A percentile compares a stretch with the other conserved stretches of the same genome.
Conservation (phyloP, 2,888 invertebrate species). For the Drosophila greeni region DNA sequence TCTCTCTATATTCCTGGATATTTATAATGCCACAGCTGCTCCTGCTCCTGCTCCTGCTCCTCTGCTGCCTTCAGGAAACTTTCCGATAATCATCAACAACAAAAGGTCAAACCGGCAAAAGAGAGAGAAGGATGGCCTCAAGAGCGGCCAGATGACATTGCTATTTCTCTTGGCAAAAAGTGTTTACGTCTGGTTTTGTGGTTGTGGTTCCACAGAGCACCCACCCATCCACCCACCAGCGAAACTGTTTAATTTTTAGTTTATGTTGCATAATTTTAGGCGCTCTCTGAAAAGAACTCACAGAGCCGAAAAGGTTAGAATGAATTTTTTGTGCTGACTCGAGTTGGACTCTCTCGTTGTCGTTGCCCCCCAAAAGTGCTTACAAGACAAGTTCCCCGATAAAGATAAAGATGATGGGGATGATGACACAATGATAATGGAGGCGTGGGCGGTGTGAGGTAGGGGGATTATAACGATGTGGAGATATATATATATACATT, state of each 20-base stretch:
- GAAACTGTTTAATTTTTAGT: slow-evolving; percentile 66
- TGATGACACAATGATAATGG: slow-evolving; percentile 43
- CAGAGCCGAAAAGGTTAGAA: slow-evolving; percentile 13
- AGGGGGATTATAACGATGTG: slow-evolving; percentile 11
- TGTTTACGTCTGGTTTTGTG: slow-evolving; percentile 64
- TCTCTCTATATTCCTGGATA: slow-evolving; percentile 26
- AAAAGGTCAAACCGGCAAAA: slow-evolving; percentile 29
- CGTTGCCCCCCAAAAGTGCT: slow-evolving; percentile 47
- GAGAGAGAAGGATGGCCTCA: slow-evolving; percentile 5
- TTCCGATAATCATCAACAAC: slow-evolving; percentile 51
- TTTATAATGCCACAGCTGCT: slow-evolving; percentile 20
- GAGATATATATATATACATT: slow-evolving; percentile 2
- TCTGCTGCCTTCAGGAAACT: slow-evolving; percentile 33
- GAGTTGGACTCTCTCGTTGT: slow-evolving; percentile 14
- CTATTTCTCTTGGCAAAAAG: slow-evolving; percentile 43
- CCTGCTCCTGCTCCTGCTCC: slow-evolving; percentile 25
- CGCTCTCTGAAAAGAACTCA: slow-evolving; percentile 9
- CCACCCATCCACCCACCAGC: not conserved
- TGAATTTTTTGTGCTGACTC: slow-evolving; percentile 58
- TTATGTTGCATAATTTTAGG: slow-evolving; percentile 71
- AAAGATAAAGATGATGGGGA: slow-evolving; percentile 50
- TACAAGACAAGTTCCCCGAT: slow-evolving; percentile 33
- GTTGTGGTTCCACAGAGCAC: slow-evolving; percentile 34
- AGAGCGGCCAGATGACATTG: slow-evolving; percentile 29
- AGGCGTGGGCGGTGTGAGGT: not conserved